Evolutionary conservation across 2,113 vertebrate genomes (phyloP).

Genomic region (Muntiacus muntjak): DNA sequence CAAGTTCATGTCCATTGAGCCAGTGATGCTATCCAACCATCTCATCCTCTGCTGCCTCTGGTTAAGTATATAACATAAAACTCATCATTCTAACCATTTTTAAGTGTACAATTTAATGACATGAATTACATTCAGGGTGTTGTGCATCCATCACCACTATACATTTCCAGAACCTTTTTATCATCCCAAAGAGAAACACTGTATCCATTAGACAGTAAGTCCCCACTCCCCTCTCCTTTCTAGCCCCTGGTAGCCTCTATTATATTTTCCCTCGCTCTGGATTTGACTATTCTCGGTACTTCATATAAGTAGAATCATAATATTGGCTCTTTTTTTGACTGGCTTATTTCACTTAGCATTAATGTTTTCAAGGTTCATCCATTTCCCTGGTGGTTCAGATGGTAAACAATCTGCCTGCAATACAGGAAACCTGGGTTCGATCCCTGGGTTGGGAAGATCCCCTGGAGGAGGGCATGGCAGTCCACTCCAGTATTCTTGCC

Average conservation of each 20-base stretch:
- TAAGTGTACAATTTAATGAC: background rate
- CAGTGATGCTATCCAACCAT: background rate
- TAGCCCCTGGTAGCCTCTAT: background rate
- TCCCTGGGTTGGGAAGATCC: background rate
- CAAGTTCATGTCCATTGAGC: background rate
- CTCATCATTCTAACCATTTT: background rate
- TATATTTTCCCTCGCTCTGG: background rate
- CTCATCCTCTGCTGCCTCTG: background rate
- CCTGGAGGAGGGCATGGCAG: background rate
- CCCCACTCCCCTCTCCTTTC: rapidly evolving
- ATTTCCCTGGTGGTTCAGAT: background rate
- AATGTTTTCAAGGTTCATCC: background rate
- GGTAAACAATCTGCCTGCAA: background rate
- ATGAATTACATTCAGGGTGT: background rate
- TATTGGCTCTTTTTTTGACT: background rate
- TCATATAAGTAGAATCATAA: background rate
- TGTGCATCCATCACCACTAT: background rate
- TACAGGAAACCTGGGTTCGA: background rate
- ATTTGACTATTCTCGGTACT: background rate
- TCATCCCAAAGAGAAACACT: background rate
- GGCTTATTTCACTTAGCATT: background rate
- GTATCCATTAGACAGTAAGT: background rate
- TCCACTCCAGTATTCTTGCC: background rate
- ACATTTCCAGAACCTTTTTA: background rate
- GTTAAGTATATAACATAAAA: background rate